phyloP scores from a whole-genome alignment of 2,797 vertebrate species.

The Echiichthys vipera region DNA sequence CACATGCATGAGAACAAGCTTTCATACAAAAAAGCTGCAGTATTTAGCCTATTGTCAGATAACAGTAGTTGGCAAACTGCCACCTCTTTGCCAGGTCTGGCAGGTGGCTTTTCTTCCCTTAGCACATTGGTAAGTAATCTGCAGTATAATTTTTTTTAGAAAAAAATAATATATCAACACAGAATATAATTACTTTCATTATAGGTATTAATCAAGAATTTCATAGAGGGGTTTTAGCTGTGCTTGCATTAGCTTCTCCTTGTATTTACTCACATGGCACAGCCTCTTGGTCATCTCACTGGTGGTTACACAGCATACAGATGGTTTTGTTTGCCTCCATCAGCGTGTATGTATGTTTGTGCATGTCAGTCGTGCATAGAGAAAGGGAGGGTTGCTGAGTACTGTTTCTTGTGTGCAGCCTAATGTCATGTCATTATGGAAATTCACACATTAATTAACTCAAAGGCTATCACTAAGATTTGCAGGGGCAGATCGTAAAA shows the following conservation, averaged over 20 bases:
- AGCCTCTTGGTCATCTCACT: conserved; percentile 51
- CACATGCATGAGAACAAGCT: too few species aligned
- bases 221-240: neutral
- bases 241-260: conserved; percentile 44
- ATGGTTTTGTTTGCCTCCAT: conserved; percentile 79
- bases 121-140: conserved; percentile 24
- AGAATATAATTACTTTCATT: conserved; percentile 37
- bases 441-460: conserved; percentile 75
- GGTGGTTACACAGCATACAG: conserved; percentile 76
- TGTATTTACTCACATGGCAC: conserved; percentile 58
- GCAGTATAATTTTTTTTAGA: conserved; percentile 23
- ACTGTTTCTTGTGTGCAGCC: conserved; percentile 42
- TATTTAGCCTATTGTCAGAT: conserved; percentile 25
- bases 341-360: conserved; percentile 60
- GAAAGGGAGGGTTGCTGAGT: conserved; percentile 56
- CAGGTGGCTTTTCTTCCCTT: conserved; percentile 42
- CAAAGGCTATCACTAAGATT: conserved; percentile 65
- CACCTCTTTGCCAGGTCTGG: conserved; percentile 41
- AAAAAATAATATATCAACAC: conserved; percentile 48
- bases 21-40: conserved; percentile 14
- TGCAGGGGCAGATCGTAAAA: conserved; percentile 43
- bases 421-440: conserved; percentile 72
- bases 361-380: neutral
- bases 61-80: conserved; percentile 37
- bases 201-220: conserved; percentile 32